Evolutionary conservation across 2,888 invertebrate species (phyloP).

Genomic region (Andricus curvator): DNA sequence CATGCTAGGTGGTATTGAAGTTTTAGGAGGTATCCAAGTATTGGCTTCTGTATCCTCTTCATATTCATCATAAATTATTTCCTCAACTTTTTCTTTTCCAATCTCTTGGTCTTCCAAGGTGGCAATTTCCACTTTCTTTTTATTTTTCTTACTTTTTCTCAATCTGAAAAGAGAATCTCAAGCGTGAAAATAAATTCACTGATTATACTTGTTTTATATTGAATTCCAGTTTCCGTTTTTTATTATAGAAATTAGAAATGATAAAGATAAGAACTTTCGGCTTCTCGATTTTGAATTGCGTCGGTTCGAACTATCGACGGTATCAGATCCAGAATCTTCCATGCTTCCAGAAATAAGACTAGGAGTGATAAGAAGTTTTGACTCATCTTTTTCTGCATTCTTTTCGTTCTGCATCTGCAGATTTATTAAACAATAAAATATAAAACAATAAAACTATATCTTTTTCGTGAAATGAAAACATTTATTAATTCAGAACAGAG

Average conservation of each 20-base stretch:
- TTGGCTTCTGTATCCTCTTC: constrained; percentile 54
- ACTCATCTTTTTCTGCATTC: background rate
- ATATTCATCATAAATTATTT: constrained; percentile 58
- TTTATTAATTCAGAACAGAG: constrained; percentile 5
- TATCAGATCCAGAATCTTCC: constrained; percentile 12
- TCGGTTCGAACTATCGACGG: background rate
- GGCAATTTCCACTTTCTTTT: background rate
- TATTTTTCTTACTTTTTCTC: constrained; percentile 1
- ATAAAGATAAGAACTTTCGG: background rate
- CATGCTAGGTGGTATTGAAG: background rate
- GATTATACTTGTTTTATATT: background rate
- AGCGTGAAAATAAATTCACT: background rate
- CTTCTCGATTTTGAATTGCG: background rate
- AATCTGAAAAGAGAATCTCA: background rate
- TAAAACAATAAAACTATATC: background rate
- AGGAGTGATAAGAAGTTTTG: background rate
- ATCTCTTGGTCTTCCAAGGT: background rate
- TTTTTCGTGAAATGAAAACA: background rate
- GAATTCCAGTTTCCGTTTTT: background rate
- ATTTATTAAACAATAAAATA: background rate
- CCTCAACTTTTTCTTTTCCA: constrained; percentile 4
- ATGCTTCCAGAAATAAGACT: background rate
- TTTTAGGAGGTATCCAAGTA: background rate
- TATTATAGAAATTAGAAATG: background rate
- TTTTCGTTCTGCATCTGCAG: constrained; percentile 1